Conservation (phyloP, 1,140 invertebrate species). For the Grapholita molesta region DNA sequence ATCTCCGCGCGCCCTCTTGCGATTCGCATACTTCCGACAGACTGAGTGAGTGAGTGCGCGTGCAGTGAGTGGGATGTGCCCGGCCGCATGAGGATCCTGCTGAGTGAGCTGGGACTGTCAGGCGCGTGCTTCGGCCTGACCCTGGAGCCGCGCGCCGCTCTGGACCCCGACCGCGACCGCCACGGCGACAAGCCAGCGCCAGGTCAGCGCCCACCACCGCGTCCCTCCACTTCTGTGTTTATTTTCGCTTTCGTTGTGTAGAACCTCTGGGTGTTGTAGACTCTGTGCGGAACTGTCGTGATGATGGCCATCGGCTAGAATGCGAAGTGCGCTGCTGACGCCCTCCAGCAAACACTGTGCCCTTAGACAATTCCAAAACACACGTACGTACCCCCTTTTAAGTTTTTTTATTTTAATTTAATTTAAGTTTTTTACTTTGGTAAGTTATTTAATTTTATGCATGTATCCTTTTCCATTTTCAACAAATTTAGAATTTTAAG, state of each 20-base stretch:
- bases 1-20: constrained; percentile 62
- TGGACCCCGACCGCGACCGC: constrained; percentile 71
- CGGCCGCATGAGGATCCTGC: constrained; percentile 78
- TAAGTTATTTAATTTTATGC: background rate
- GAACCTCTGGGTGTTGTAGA: constrained; percentile 72
- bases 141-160: constrained; percentile 71
- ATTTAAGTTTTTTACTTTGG: constrained; percentile 24
- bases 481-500: too few relatives aligned
- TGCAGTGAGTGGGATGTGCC: constrained; percentile 75
- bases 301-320: constrained; percentile 76
- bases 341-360: constrained; percentile 72
- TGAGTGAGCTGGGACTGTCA: constrained; percentile 77
- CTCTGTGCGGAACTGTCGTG: constrained; percentile 74
- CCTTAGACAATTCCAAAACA: constrained; percentile 72
- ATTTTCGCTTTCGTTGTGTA: constrained; percentile 76
- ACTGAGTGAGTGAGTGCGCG: constrained; percentile 74
- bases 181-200: constrained; percentile 74
- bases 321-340: constrained; percentile 76
- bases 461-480: background rate
- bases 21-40: constrained; percentile 39
- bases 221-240: constrained; percentile 71
- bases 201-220: constrained; percentile 74
- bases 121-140: constrained; percentile 73
- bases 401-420: constrained; percentile 39
- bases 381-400: constrained; percentile 68